Evolutionary conservation across 2,113 vertebrate species (phyloP), one percentile per base, ranked within the genome.

Genomic region (Rana temporaria): DNA sequence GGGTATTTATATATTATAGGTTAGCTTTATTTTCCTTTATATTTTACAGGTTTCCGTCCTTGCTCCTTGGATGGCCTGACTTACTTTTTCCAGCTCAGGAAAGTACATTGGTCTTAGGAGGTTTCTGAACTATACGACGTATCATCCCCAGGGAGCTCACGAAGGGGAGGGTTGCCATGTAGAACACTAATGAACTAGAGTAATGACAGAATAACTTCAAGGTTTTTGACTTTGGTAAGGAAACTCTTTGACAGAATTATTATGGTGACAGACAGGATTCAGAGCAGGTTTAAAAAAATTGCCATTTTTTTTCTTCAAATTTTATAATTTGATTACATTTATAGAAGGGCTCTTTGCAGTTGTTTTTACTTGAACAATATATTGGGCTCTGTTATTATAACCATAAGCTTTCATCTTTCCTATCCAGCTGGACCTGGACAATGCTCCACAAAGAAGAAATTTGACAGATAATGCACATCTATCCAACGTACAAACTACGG

Each of bases 1-100:
- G 70, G 70, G 80, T 82, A 70, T 75, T 42, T 81, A 53, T 81
- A 75, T 56, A 72, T 71, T 71, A 62, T 70, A 62, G 22, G 12
- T 42, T 72, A 64, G 57, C 59, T 65, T 16, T 55, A 82, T 82
- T 82, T 82, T 82, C 80, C 80, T 74, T 82, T 18, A 38, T 68
- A 80, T 60, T 70, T 70, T 70, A 70, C 60, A 67, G 80, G 30
- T 67, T 82, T 82, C 70, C 80, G 48, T 19, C 30, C 52, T 55
- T 75, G 62, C 66, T 82, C 60, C 19, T 55, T 65, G 26, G n/a
- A 71, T 30, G 4, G 7, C 52, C 55, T 70, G 38, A 82, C 70
- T 56, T 73, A 24, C 14, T 75, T 74, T 82, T 82, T 82, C 80
- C 80, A 82, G 16, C 42, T 56, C 52, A 14, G 59, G 56, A 64